Evolutionary conservation across 2,113 vertebrate genomes (phyloP).

Genomic region (Epinephelus moara): DNA sequence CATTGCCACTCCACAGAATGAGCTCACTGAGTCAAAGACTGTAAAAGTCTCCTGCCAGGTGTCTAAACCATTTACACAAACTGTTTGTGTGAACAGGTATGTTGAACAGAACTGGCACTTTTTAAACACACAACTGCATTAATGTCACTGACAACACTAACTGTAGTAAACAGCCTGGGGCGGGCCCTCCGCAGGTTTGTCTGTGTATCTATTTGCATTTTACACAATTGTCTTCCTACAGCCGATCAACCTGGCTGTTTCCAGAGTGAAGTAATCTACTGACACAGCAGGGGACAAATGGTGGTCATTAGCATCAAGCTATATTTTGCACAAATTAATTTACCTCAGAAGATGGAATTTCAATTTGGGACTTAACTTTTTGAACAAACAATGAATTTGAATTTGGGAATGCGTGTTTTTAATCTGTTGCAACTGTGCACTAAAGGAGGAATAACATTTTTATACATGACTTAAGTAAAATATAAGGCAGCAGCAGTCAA

Average conservation of each 20-base stretch:
- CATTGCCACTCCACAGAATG: background rate
- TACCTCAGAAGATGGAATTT: background rate
- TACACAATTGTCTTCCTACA: slow-evolving; percentile 16
- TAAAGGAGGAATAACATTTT: background rate
- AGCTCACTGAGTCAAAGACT: slow-evolving; percentile 7
- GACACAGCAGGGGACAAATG: slow-evolving; percentile 33
- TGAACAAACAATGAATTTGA: background rate
- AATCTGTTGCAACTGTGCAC: background rate
- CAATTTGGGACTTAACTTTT: background rate
- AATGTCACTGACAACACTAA: slow-evolving; percentile 18
- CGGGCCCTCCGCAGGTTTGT: background rate
- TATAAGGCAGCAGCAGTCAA: background rate
- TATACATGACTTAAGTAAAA: background rate
- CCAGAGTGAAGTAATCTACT: slow-evolving; percentile 33
- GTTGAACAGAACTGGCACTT: background rate
- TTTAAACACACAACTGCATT: slow-evolving; percentile 10
- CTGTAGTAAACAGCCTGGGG: slow-evolving; percentile 25
- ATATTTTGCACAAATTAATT: slow-evolving; percentile 26
- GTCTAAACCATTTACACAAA: slow-evolving; percentile 25
- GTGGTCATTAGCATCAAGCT: slow-evolving; percentile 17
- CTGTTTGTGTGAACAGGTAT: slow-evolving; percentile 23
- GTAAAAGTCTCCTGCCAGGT: slow-evolving; percentile 14
- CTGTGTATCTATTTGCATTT: slow-evolving; percentile 39
- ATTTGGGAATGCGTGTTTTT: background rate
- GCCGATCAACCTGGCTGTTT: slow-evolving; percentile 25